phyloP scores from a whole-genome alignment of 2,797 vertebrate genomes.

The Cyclopterus lumpus region DNA sequence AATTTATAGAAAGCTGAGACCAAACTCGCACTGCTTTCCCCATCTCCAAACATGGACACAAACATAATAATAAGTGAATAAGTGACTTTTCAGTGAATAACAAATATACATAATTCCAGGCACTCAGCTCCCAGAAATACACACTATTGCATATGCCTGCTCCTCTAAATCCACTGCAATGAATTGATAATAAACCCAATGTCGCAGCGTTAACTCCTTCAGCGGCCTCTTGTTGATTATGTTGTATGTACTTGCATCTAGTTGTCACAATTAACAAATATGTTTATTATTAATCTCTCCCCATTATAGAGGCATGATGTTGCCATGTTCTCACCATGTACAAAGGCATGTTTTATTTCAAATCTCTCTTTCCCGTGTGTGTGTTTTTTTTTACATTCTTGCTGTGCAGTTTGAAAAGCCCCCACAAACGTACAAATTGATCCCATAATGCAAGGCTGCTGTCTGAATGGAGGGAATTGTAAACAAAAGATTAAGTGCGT shows the following conservation, averaged over 20 bases:
- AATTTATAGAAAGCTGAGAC: background rate
- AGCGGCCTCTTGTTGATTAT: slow-evolving; percentile 40
- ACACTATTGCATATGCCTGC: slow-evolving; percentile 15
- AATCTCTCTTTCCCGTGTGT: slow-evolving; percentile 8
- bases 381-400: slow-evolving; percentile 11
- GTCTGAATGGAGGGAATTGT: slow-evolving; percentile 38
- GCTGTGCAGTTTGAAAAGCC: slow-evolving; percentile 17
- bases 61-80: slow-evolving; percentile 14
- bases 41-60: slow-evolving; percentile 37
- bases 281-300: slow-evolving; percentile 49
- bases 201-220: slow-evolving; percentile 1
- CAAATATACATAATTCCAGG: slow-evolving; percentile 30
- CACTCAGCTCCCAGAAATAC: slow-evolving; percentile 3
- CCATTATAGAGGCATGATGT: slow-evolving; percentile 37
- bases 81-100: slow-evolving; percentile 20
- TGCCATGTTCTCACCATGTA: slow-evolving; percentile 34
- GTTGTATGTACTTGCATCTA: slow-evolving; percentile 1
- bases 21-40: slow-evolving; percentile 23
- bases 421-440: slow-evolving; percentile 39
- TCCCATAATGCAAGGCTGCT: slow-evolving; percentile 34
- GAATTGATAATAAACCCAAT: slow-evolving; percentile 33
- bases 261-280: slow-evolving; percentile 48
- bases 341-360: slow-evolving; percentile 17
- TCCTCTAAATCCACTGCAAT: slow-evolving; percentile 18
- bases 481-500: slow-evolving; percentile 64